Evolutionary conservation across 2,888 invertebrate genomes (phyloP).

Genomic region (Chymomyza procnemis): DNA sequence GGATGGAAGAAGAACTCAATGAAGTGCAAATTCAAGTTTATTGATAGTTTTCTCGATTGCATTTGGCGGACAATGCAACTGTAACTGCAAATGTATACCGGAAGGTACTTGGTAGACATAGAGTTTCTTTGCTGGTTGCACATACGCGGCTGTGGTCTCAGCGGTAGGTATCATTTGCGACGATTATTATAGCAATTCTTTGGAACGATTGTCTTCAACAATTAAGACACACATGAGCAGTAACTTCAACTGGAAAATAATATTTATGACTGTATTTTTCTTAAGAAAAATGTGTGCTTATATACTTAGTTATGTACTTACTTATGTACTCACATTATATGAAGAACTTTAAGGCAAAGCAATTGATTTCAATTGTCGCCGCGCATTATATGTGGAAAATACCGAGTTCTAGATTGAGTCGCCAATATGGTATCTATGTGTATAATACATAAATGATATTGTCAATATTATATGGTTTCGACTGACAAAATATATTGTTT

Average conservation of each 20-base stretch:
- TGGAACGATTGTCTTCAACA: not conserved
- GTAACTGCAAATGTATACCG: conserved; percentile 33
- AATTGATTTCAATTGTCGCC: conserved; percentile 61
- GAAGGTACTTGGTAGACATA: not conserved
- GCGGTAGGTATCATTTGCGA: conserved; percentile 24
- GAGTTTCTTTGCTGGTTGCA: conserved; percentile 15
- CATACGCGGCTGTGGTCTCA: not conserved
- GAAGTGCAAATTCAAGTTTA: conserved; percentile 61
- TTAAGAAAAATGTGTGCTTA: not conserved
- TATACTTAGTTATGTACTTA: too few species aligned
- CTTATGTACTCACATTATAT: not conserved
- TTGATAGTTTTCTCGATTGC: conserved; percentile 67
- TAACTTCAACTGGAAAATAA: too few species aligned
- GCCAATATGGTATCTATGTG: too few species aligned
- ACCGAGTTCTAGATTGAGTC: not conserved
- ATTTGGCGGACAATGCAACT: conserved; percentile 38
- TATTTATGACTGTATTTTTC: not conserved
- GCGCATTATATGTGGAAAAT: conserved; percentile 5
- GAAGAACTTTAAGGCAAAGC: conserved; percentile 44
- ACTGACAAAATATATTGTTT: too few species aligned
- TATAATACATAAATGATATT: too few species aligned
- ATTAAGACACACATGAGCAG: too few species aligned
- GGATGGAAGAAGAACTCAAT: not conserved
- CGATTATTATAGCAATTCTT: conserved; percentile 27
- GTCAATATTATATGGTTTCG: too few species aligned